phyloP scores from a whole-genome alignment of 2,113 vertebrate species.

The Phyllostomus hastatus region DNA sequence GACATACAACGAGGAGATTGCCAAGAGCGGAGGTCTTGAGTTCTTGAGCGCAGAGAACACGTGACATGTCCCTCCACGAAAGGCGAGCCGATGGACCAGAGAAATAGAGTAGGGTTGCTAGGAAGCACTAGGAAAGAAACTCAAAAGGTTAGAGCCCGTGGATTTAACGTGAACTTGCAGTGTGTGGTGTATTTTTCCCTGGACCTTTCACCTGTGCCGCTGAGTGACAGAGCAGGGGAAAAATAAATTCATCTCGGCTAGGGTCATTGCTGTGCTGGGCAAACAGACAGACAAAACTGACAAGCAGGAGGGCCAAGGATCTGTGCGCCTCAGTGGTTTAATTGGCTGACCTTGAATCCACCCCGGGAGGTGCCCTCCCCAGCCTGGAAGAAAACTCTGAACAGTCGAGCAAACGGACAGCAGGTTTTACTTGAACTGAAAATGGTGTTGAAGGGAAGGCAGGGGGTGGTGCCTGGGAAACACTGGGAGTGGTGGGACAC shows the following conservation, averaged over 20 bases:
- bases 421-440: too few relatives aligned
- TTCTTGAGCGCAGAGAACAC: neutral
- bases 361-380: neutral
- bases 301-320: neutral
- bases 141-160: too few relatives aligned
- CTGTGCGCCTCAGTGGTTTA: accelerated
- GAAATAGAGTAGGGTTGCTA: neutral
- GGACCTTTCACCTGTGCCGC: neutral
- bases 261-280: neutral
- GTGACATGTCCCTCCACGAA: neutral
- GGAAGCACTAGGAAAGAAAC: too few relatives aligned
- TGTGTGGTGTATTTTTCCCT: too few relatives aligned
- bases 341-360: neutral
- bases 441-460: too few relatives aligned
- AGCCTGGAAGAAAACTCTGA: neutral
- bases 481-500: too few relatives aligned
- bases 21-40: neutral
- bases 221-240: neutral
- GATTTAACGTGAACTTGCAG: neutral
- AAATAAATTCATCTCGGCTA: neutral
- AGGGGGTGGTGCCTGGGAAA: too few relatives aligned
- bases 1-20: neutral
- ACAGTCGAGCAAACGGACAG: too few relatives aligned
- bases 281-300: neutral
- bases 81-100: neutral